Percentiles rank a stretch among this genome's conserved stretches.
These are phyloP conservation scores for Diplodus sargus DNA, from an alignment of 2,797 vertebrate genomes.

Conservation along the genomic window DNA sequence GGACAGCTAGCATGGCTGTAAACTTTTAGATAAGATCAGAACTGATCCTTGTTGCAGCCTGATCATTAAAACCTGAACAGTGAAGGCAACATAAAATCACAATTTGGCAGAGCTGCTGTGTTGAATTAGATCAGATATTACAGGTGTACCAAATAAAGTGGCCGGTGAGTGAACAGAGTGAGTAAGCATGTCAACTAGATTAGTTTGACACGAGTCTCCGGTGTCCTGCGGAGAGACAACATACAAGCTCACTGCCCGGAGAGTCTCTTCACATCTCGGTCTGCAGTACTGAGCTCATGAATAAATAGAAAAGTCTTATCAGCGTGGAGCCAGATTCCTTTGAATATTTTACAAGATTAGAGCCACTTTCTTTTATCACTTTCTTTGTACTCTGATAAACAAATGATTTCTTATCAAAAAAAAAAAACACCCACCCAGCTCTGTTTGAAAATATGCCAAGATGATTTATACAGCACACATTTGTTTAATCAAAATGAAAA, in stretches of 20 bases:
- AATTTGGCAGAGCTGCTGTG: too few relatives aligned
- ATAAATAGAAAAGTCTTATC: neutral
- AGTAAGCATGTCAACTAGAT: too few relatives aligned
- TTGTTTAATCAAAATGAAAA: too few relatives aligned
- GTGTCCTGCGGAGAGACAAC: constrained; percentile 25
- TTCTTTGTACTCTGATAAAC: neutral
- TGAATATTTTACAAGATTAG: neutral
- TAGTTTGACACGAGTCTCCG: constrained; percentile 31
- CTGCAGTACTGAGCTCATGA: constrained; percentile 16
- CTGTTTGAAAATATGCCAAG: neutral
- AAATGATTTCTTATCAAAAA: neutral
- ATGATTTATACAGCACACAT: neutral
- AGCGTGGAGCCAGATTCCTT: neutral
- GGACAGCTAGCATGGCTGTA: neutral
- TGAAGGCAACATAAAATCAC: too few relatives aligned
- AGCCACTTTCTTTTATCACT: neutral
- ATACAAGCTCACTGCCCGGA: neutral
- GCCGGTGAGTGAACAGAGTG: too few relatives aligned
- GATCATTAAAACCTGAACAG: too few relatives aligned
- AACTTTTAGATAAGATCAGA: neutral
- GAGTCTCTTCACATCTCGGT: constrained; percentile 24
- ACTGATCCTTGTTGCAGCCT: neutral
- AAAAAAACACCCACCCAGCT: neutral
- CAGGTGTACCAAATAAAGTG: too few relatives aligned
- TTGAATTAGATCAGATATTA: too few relatives aligned